phyloP scores from a whole-genome alignment of 1,140 invertebrate species.

The Anoplolepis gracilipes region DNA sequence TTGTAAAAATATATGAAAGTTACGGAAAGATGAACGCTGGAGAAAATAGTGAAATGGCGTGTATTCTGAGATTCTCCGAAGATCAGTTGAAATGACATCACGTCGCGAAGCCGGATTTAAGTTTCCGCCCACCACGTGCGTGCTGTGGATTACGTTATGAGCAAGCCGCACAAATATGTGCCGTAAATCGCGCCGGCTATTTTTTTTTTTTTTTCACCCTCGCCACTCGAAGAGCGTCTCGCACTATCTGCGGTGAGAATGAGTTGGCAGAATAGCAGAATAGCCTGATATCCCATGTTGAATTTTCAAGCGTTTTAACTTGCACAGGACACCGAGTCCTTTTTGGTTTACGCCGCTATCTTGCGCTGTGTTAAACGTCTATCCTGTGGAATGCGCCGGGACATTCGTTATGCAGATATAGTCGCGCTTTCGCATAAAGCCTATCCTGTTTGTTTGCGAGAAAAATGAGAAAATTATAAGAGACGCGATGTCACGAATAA shows the following conservation, averaged over 20 bases:
- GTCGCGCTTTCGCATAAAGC: not conserved
- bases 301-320: not conserved
- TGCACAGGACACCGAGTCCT: not conserved
- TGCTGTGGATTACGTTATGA: conserved; percentile 13
- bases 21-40: not conserved
- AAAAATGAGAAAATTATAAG: not conserved
- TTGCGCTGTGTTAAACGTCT: not conserved
- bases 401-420: not conserved
- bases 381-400: not conserved
- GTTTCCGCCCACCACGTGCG: not conserved
- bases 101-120: conserved; percentile 46
- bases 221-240: not conserved
- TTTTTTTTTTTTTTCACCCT: conserved; percentile 38
- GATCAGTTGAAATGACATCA: conserved; percentile 51
- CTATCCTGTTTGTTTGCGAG: not conserved
- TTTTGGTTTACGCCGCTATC: not conserved
- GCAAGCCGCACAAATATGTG: not conserved
- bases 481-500: not conserved
- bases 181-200: conserved; percentile 18
- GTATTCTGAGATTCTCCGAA: not conserved
- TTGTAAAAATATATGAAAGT: not conserved
- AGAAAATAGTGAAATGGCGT: conserved; percentile 22
- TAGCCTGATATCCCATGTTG: not conserved
- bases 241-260: not conserved
- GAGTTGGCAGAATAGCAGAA: not conserved